Base-by-base conservation (phyloP, 2,888 invertebrate species). In the Tenthredo mesomela region DNA sequence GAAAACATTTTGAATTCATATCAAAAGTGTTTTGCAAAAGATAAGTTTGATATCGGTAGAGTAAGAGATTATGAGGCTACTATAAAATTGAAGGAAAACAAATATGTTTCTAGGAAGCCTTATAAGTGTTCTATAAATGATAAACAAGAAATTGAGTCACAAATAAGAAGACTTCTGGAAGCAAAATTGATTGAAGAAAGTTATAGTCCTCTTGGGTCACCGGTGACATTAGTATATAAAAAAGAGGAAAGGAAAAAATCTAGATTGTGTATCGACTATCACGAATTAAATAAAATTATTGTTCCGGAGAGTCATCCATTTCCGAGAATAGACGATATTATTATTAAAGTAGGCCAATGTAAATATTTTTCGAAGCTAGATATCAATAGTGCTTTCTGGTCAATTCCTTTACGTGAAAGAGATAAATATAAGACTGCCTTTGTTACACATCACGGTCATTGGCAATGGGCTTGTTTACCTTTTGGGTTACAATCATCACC, bases 71-170 rank as follows among this genome's bases (percentile, higher is more conserved):
- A 67, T 29, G 87, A 87, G 84, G 87, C 86, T 4, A 71, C 40
- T 50, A 84, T 86, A 80, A 86, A 84, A 85, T 82, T 87, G 7
- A 85, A 85, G 12, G 86, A 87, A 86, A 84, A 86, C 82, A 88
- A 86, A 85, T 88, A 87, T 54, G 78, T 86, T 40, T 33, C 87
- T 65, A 86, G 77, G 80, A 87, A 86, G 78, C 86, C 87, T 47
- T 87, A 87, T 84, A 84, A 50, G 84, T 88, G 87, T 67, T 86
- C 87, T 3, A 47, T 86, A 12, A 65, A 65, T 37, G 87, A 87
- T 61, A 86, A 85, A 84, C 29, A 3, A 37, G 86, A 87, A 85
- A 87, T 87, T 85, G 86, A 87, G 84, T 47, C 58, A 43, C 87
- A 86, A 86, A 87, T 87, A 18, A 54, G 33, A 84, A 61, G 84